These are phyloP conservation scores for Oreochromis grahami DNA, from an alignment of 2,797 vertebrate species.

Conservation along the genomic window DNA sequence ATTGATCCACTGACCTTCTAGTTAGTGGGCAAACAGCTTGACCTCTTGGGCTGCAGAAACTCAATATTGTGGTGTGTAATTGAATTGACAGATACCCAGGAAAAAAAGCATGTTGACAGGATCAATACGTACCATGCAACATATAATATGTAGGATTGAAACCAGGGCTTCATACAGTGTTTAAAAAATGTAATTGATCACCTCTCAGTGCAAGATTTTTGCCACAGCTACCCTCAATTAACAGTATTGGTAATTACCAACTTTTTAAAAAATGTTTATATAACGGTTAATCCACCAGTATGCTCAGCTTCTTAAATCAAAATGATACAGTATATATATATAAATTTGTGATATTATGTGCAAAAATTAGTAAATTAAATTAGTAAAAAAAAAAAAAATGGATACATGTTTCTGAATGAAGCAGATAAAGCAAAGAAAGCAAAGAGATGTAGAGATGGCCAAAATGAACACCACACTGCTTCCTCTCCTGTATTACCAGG, in stretches of 20 bases:
- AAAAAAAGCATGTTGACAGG: neutral
- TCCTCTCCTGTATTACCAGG: neutral
- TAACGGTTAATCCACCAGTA: neutral
- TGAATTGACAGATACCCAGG: neutral
- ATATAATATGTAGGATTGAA: neutral
- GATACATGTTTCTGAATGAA: neutral
- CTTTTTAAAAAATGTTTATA: too few relatives aligned
- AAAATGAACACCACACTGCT: neutral
- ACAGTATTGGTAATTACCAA: too few relatives aligned
- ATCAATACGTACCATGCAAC: neutral
- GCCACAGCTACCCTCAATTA: too few relatives aligned
- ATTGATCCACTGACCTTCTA: neutral
- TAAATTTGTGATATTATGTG: neutral
- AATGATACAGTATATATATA: too few relatives aligned
- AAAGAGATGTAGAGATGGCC: neutral
- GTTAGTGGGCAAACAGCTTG: neutral
- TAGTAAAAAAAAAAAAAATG: neutral
- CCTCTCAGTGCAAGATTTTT: too few relatives aligned
- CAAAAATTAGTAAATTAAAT: neutral
- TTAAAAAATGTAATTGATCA: neutral
- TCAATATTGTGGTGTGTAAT: neutral
- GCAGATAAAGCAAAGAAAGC: neutral
- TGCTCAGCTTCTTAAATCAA: neutral
- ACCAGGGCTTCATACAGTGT: neutral
- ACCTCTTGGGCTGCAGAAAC: neutral